A percentile compares a stretch with the other conserved stretches of the same genome.
These are phyloP conservation scores for Pantelozetes paolii DNA, from an alignment of 2,888 invertebrate genomes.

Conservation along the genomic window DNA sequence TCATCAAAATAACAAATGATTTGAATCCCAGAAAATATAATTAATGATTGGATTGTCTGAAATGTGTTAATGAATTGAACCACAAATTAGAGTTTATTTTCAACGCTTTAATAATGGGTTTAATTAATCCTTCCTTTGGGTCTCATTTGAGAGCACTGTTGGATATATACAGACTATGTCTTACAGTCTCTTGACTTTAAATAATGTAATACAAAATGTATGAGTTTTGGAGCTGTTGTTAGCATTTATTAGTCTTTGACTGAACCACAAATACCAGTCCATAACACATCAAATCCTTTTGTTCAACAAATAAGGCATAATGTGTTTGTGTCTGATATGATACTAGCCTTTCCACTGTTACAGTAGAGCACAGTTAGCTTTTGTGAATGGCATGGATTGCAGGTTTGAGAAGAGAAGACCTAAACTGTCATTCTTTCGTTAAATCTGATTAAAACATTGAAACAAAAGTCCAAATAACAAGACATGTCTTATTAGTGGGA, in stretches of 20 bases:
- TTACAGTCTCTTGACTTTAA: conserved; percentile 17
- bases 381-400: too few relatives aligned
- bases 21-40: conserved; percentile 1
- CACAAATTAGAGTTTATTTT: not conserved
- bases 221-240: not conserved
- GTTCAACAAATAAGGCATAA: conserved; percentile 20
- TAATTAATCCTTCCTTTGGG: conserved; percentile 27
- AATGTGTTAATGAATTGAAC: not conserved
- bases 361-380: too few relatives aligned
- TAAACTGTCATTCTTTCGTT: not conserved
- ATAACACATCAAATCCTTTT: conserved; percentile 22
- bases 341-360: too few relatives aligned
- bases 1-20: too few relatives aligned
- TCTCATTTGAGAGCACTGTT: too few relatives aligned
- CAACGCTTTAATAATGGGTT: conserved; percentile 16
- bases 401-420: too few relatives aligned
- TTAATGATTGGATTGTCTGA: not conserved
- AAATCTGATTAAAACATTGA: conserved; percentile 25
- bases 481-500: conserved; percentile 9
- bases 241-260: conserved; percentile 13
- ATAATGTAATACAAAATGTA: conserved; percentile 11
- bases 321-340: not conserved
- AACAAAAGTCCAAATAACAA: conserved; percentile 15
- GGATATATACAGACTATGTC: too few relatives aligned
- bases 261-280: not conserved